Percentiles rank a stretch among this genome's conserved stretches.
phyloP scores from a whole-genome alignment of 1,140 invertebrate genomes.

The Heliconius himera region DNA sequence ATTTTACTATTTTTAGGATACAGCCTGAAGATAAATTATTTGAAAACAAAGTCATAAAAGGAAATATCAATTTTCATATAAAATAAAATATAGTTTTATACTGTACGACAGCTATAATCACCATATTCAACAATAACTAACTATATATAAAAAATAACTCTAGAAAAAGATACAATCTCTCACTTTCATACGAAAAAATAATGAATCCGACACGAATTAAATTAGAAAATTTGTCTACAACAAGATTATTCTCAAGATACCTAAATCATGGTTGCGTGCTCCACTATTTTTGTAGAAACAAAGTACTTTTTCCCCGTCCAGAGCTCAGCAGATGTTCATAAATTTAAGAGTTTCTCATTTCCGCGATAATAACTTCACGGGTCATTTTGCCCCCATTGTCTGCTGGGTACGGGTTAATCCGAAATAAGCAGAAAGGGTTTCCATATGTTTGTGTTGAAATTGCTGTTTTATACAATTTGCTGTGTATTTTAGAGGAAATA shows the following conservation, averaged over 20 bases:
- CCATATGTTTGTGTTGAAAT: neutral
- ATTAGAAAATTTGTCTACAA: slow-evolving; percentile 6
- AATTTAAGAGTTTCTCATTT: slow-evolving; percentile 63
- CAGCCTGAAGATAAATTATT: no score
- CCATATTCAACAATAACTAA: no score
- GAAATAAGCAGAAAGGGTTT: slow-evolving; percentile 17
- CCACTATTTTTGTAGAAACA: slow-evolving; percentile 13
- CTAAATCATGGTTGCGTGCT: slow-evolving; percentile 22
- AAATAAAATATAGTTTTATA: no score
- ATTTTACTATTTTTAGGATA: no score
- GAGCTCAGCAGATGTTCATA: slow-evolving; percentile 53
- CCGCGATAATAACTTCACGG: slow-evolving; percentile 55
- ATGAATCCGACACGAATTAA: neutral
- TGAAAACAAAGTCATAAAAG: no score
- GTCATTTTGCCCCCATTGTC: slow-evolving; percentile 52
- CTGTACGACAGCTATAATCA: no score
- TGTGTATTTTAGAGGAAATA: neutral
- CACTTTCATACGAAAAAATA: neutral
- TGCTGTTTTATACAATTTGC: neutral
- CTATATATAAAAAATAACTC: neutral
- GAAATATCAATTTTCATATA: no score
- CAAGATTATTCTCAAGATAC: slow-evolving; percentile 15
- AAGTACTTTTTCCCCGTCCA: slow-evolving; percentile 40
- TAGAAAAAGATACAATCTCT: neutral
- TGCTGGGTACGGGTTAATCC: slow-evolving; percentile 41